Base-by-base conservation (phyloP, 2,113 vertebrate genomes). In the Microtus richardsoni region DNA sequence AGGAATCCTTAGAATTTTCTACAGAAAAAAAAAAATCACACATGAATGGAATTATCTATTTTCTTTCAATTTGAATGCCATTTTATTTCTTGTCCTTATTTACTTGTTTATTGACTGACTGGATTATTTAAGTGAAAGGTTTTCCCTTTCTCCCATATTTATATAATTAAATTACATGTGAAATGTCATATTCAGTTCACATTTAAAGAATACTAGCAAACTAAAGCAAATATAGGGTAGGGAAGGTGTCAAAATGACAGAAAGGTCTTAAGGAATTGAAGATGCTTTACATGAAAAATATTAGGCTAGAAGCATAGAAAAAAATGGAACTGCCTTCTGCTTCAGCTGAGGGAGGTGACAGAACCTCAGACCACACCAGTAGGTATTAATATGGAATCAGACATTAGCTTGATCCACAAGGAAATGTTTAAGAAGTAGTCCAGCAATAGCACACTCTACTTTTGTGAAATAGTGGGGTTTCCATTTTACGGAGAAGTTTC, bases 161-260 rank as follows among this genome's bases (percentile, higher is more conserved):
- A 14, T 52, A 95, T 47, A 88, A 71, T 88, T 47, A 95, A 96
- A 82, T 13, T 36, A 89, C 93, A 94, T 75, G 19, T 60, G 10
- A 95, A 89, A 58, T 39, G 4, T 73, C 79, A n/a, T 68, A 24
- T 82, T 96, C 41, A 60, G 70, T 64, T 5, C n/a, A 87, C 16
- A 82, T 75, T 71, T 86, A 47, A 96, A 95, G 64, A 94, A 89
- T 75, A 78, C 22, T 89, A 96, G 91, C 39, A 95, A 95, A 96
- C 44, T 60, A 88, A 96, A 73, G 44, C 26, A 93, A 22, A 30
- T 41, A 54, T 88, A 21, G 44, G 39, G 47, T 30, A 41, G 28
- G 36, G 11, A 64, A 21, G 5, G 49, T 13, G 44, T 90, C 88
- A 73, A 89, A 93, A 1, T 95, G 41, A 91, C 60, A 74, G 84